Evolutionary conservation across 2,113 vertebrate genomes (phyloP).

Genomic region (Myiozetetes cayanensis): DNA sequence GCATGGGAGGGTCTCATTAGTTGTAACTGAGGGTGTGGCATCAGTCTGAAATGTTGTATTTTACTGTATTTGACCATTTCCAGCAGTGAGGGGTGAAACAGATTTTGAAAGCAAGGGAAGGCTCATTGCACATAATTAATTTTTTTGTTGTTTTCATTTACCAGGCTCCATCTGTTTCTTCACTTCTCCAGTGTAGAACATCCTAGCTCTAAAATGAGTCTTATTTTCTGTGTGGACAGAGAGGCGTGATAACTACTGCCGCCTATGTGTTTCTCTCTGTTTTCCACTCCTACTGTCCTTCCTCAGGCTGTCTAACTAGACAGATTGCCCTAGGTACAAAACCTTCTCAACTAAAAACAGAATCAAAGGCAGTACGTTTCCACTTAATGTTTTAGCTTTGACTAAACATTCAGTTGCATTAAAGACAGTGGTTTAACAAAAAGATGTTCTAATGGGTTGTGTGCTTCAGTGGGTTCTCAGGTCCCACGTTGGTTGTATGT

Average conservation of each 20-base stretch:
- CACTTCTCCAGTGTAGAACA: not conserved
- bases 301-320: not conserved
- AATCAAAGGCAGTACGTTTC: not conserved
- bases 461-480: not conserved
- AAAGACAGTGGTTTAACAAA: not conserved
- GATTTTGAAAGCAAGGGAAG: not conserved
- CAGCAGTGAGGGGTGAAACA: not conserved
- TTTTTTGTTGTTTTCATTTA: not conserved
- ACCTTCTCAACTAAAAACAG: not conserved
- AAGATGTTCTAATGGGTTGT: not conserved
- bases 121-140: not conserved
- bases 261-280: not conserved
- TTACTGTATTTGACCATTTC: not conserved
- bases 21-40: not conserved
- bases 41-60: not conserved
- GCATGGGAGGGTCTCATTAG: not conserved
- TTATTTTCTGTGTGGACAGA: not conserved
- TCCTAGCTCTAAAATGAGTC: not conserved
- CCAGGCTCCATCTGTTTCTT: not conserved
- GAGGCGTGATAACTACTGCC: fast-evolving
- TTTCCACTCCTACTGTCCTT: not conserved
- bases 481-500: not conserved
- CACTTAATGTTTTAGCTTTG: not conserved
- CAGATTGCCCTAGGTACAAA: not conserved
- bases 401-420: not conserved